Base-by-base conservation (phyloP, 2,113 vertebrate genomes). In the Eulacestoma nigropectus region DNA sequence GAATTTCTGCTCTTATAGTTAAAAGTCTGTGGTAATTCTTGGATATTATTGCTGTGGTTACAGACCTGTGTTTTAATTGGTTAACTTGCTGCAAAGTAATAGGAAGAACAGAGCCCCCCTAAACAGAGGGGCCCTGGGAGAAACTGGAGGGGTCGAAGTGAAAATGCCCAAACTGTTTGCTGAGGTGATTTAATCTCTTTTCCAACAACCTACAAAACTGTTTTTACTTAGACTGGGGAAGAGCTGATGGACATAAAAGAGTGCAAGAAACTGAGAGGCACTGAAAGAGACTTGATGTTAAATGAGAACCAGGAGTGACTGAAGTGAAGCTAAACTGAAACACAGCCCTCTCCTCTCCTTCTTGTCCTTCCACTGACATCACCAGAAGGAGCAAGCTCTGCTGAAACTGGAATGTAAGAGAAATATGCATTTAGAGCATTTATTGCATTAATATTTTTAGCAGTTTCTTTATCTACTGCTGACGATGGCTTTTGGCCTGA, bases 291-390 rank as follows among this genome's bases (percentile, higher is more conserved):
- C 85, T 91, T 69, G 88, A 42, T 94, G 82, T 73, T 94, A 95
- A 91, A 95, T 93, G 75, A 94, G 67, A 92, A 94, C 68, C 92
- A 96, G 84, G 63, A 91, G 87, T 33, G 27, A 6, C 62, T 82
- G 78, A 85, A 76, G 78, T 85, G 70, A 56, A 91, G 68, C 94
- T 90, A 53, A 91, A 90, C 41, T 76, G 78, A 87, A 96, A 52
- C 87, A 57, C 68, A 76, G 78, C 69, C 27, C 33, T 59, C n/a
- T 75, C 30, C 30, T 75, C 62, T 65, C 42, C 46, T 75, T 60
- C 50, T 42, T 17, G 42, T 44, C 52, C 85, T 91, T 55, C 39
- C 44, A 12, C 62, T 60, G 60, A 72, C 33, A 20, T 15, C 52
- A 33, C 33, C 62, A 47, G 7, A 53, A 94, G 74, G 56, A 69